A percentile compares a stretch with the other conserved stretches of the same genome.
phyloP scores from a whole-genome alignment of 2,888 invertebrate genomes.

The Rhingia campestris region DNA sequence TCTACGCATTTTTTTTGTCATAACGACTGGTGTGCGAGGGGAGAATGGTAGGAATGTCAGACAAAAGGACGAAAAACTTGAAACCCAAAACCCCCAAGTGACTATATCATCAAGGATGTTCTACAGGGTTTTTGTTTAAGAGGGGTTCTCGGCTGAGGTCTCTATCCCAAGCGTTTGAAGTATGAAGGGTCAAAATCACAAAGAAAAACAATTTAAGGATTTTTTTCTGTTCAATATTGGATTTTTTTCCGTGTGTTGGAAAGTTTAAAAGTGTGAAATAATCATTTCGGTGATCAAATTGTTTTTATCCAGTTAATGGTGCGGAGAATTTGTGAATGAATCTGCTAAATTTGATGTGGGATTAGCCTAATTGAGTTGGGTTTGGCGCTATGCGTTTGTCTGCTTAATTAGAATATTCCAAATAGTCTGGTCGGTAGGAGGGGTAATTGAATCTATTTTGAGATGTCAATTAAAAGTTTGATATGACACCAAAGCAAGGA shows the following conservation, averaged over 20 bases:
- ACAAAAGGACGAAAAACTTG: background rate
- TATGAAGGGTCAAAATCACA: conserved; percentile 50
- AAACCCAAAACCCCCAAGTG: conserved; percentile 46
- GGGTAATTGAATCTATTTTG: background rate
- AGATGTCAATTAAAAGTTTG: too few relatives aligned
- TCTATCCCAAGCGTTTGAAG: background rate
- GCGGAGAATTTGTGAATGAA: conserved; percentile 8
- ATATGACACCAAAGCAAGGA: too few relatives aligned
- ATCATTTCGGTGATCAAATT: conserved; percentile 38
- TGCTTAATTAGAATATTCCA: conserved; percentile 8
- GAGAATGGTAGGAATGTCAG: conserved; percentile 1
- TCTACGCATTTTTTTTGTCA: conserved; percentile 22
- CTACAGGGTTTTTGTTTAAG: conserved; percentile 12
- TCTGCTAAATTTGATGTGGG: background rate
- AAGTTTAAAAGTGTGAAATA: conserved; percentile 44
- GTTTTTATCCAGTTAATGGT: conserved; percentile 24
- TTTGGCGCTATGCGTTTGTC: background rate
- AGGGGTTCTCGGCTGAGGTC: background rate
- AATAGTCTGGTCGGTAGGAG: background rate
- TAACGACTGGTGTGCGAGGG: background rate
- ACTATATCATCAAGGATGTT: conserved; percentile 19
- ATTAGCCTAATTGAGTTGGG: conserved; percentile 42
- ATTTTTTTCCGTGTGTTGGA: background rate
- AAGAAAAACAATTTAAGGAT: conserved; percentile 24
- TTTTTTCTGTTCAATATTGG: conserved; percentile 10